Evolutionary conservation across 2,113 vertebrate species (phyloP).

Genomic region (Nycticryphes semicollaris): DNA sequence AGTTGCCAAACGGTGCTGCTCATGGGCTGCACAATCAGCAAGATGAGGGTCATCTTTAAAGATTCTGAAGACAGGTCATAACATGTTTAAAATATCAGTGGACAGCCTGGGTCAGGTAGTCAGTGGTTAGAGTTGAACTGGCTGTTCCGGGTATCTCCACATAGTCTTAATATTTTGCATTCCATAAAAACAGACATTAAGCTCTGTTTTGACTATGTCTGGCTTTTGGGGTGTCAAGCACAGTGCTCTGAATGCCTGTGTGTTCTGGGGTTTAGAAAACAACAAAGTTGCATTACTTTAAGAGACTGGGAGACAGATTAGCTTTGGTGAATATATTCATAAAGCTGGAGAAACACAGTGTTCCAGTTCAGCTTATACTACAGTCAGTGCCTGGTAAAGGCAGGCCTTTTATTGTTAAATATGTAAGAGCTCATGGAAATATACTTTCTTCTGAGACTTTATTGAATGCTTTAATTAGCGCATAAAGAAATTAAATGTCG

Average conservation of each 20-base stretch:
- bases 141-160: rapidly evolving
- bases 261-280: not conserved
- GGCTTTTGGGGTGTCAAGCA: not conserved
- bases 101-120: not conserved
- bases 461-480: not conserved
- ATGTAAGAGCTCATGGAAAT: not conserved
- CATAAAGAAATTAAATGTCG: not conserved
- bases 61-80: not conserved
- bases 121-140: not conserved
- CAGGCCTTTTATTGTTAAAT: not conserved
- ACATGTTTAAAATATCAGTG: rapidly evolving
- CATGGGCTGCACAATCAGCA: rapidly evolving
- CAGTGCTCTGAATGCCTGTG: not conserved
- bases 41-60: not conserved
- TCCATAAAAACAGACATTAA: not conserved
- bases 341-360: not conserved
- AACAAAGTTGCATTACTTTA: not conserved
- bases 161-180: not conserved
- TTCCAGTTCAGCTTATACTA: not conserved
- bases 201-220: not conserved
- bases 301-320: not conserved
- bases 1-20: not conserved
- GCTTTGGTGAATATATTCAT: not conserved
- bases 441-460: not conserved
- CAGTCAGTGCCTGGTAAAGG: not conserved